These are phyloP conservation scores for Scrobipalpa atriplicella DNA, from an alignment of 2,888 invertebrate species.

Conservation along the genomic window DNA sequence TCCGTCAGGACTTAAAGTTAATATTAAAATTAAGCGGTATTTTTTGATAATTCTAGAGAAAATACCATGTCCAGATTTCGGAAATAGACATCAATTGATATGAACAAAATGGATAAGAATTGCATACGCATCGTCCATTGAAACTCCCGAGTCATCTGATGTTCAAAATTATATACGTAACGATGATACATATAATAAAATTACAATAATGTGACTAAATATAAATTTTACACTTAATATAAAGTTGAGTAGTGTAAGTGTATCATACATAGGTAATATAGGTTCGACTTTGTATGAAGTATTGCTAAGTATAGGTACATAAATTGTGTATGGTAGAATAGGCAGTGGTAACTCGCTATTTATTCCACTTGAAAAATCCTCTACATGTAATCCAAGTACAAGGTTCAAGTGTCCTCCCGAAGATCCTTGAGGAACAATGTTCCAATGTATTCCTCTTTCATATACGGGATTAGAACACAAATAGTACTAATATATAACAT, in stretches of 20 bases:
- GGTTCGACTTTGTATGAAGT: conserved; percentile 78
- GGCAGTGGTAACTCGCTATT: conserved; percentile 53
- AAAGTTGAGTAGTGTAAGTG: conserved; percentile 79
- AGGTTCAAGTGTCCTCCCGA: neutral
- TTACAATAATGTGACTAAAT: conserved; percentile 81
- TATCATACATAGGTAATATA: conserved; percentile 76
- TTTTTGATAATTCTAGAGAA: conserved; percentile 72
- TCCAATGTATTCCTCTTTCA: neutral
- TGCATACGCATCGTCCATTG: conserved; percentile 57
- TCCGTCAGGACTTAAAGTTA: conserved; percentile 58
- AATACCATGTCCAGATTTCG: conserved; percentile 69
- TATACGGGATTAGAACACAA: conserved; percentile 10
- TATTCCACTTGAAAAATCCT: conserved; percentile 28
- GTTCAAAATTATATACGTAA: conserved; percentile 84
- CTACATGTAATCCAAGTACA: conserved; percentile 30
- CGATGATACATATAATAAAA: conserved; percentile 80
- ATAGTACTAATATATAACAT: conserved; percentile 18
- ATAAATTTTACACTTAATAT: conserved; percentile 80
- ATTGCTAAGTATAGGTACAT: conserved; percentile 69
- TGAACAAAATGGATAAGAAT: conserved; percentile 54
- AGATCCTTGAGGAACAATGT: conserved; percentile 21
- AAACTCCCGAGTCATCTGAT: conserved; percentile 70
- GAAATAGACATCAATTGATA: conserved; percentile 60
- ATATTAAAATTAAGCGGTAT: conserved; percentile 67
- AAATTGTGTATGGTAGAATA: conserved; percentile 53